A percentile compares a stretch with the other conserved stretches of the same genome.
Evolutionary conservation across 2,797 vertebrate species (phyloP).

Genomic region (Psittacula derbiana): DNA sequence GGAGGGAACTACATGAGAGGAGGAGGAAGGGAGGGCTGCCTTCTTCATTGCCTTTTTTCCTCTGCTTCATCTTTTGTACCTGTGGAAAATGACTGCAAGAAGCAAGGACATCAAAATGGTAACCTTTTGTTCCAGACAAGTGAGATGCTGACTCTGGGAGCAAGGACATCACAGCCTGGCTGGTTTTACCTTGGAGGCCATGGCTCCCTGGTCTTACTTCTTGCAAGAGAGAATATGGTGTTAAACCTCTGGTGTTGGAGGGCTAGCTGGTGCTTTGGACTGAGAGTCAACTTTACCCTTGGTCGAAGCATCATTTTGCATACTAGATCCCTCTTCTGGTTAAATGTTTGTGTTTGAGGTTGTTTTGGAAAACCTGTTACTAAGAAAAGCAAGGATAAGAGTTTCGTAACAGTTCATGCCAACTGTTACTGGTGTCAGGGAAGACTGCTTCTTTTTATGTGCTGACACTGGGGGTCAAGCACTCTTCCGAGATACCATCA

Average conservation of each 20-base stretch:
- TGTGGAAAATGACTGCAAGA: not conserved
- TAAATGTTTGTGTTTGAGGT: not conserved
- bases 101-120: not conserved
- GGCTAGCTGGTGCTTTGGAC: not conserved
- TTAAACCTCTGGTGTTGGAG: not conserved
- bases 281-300: not conserved
- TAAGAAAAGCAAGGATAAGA: not conserved
- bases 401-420: not conserved
- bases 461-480: not conserved
- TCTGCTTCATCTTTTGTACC: not conserved
- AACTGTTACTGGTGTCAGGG: not conserved
- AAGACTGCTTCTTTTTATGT: not conserved
- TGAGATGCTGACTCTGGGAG: not conserved
- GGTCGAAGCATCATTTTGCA: not conserved
- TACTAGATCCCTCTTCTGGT: not conserved
- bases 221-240: not conserved
- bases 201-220: not conserved
- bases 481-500: not conserved
- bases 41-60: not conserved
- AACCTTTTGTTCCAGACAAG: not conserved
- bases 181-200: not conserved
- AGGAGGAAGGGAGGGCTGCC: not conserved
- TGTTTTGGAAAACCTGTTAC: constrained; percentile 2
- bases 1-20: not conserved
- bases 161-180: not conserved